phyloP scores from a whole-genome alignment of 2,797 vertebrate species.

The Kryptolebias ocellatus region DNA sequence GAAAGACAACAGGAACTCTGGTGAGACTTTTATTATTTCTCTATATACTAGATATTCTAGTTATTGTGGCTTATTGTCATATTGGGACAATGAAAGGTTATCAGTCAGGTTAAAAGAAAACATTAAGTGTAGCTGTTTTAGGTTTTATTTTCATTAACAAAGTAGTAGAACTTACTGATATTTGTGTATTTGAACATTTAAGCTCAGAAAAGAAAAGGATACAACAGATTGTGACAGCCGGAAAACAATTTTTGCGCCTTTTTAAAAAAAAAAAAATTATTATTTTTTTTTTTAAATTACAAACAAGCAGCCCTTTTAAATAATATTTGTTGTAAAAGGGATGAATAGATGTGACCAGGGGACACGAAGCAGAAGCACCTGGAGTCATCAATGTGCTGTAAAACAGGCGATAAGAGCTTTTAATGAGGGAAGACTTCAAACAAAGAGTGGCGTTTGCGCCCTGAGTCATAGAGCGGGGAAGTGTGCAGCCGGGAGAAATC shows the following conservation, averaged over 20 bases:
- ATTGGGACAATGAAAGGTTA: not conserved
- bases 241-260: too few species aligned
- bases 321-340: too few species aligned
- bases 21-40: conserved; percentile 37
- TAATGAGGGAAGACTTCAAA: not conserved
- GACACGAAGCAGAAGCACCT: not conserved
- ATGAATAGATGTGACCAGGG: not conserved
- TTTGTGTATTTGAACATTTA: too few species aligned
- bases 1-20: not conserved
- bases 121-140: not conserved
- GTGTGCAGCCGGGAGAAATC: not conserved
- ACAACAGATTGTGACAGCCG: too few species aligned
- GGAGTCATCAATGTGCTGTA: not conserved
- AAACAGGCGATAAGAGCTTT: not conserved
- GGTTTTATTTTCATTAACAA: not conserved
- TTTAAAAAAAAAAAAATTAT: too few species aligned
- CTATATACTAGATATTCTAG: not conserved
- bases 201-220: too few species aligned
- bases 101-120: not conserved
- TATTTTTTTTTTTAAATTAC: too few species aligned
- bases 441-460: not conserved
- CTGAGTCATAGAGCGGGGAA: not conserved
- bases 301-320: too few species aligned
- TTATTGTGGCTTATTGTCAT: not conserved
- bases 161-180: not conserved